Percentiles rank a stretch among this genome's conserved stretches.
Conservation (phyloP, 2,888 invertebrate genomes). For the Chydorus sphaericus region DNA sequence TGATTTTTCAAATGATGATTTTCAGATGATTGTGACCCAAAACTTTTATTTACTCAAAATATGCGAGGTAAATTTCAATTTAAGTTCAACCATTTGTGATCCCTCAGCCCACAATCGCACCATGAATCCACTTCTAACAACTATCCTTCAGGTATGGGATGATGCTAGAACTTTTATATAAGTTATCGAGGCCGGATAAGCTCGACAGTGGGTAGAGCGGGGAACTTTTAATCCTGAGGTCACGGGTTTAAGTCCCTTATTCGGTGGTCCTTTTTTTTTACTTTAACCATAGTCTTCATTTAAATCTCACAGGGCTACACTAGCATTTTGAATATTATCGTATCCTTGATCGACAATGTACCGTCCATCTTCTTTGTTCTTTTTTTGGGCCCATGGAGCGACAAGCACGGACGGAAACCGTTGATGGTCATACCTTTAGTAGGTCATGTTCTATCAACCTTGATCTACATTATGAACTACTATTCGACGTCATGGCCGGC, state of each 20-base stretch:
- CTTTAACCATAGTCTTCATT: too few relatives aligned
- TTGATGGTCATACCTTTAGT: conserved; percentile 9
- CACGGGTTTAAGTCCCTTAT: too few relatives aligned
- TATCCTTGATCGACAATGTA: conserved; percentile 10
- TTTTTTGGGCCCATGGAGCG: conserved; percentile 12
- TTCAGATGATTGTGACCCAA: conserved; percentile 1
- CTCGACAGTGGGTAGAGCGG: too few relatives aligned
- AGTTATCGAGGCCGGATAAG: too few relatives aligned
- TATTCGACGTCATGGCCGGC: neutral
- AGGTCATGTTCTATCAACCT: conserved; percentile 6
- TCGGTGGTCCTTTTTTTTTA: too few relatives aligned
- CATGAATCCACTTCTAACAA: neutral
- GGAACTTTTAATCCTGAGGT: too few relatives aligned
- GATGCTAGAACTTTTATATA: neutral
- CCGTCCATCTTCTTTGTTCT: conserved; percentile 12
- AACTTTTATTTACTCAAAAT: conserved; percentile 9
- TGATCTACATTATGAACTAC: neutral
- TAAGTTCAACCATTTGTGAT: neutral
- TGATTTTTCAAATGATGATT: neutral
- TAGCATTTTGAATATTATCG: conserved; percentile 4
- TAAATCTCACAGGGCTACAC: too few relatives aligned
- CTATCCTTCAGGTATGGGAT: neutral
- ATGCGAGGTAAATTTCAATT: conserved; percentile 7
- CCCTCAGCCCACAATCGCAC: neutral
- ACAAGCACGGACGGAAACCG: conserved; percentile 9